Percentiles rank a stretch among this genome's conserved stretches.
phyloP scores from a whole-genome alignment of 2,888 invertebrate genomes.

The Dicyrtoma fusca region DNA sequence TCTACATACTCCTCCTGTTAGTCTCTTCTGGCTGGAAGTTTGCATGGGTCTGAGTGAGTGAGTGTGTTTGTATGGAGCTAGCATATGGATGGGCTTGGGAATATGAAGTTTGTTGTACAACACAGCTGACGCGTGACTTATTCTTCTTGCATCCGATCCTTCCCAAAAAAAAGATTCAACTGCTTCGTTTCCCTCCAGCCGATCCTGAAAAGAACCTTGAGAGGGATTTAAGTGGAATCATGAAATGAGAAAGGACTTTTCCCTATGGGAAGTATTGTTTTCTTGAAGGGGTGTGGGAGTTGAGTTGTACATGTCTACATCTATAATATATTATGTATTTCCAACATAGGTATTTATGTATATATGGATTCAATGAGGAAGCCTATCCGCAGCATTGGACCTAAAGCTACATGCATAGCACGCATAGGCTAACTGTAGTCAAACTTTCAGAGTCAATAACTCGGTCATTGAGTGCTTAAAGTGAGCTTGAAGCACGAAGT shows the following conservation, averaged over 20 bases:
- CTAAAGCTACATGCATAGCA: no score
- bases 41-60: no score
- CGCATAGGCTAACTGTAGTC: conserved; percentile 1
- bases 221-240: conserved; percentile 30
- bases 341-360: not conserved
- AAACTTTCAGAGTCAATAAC: conserved; percentile 30
- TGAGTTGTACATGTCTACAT: not conserved
- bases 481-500: not conserved
- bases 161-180: conserved; percentile 32
- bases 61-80: no score
- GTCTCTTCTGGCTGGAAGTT: no score
- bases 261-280: conserved; percentile 19
- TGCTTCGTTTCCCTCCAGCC: conserved; percentile 24
- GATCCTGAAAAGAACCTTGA: conserved; percentile 21
- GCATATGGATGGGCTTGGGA: not conserved
- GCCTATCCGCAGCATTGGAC: not conserved
- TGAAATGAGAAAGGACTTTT: conserved; percentile 30
- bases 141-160: conserved; percentile 26
- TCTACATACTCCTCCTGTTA: no score
- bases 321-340: no score
- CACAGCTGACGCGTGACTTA: conserved; percentile 40
- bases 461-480: conserved; percentile 28
- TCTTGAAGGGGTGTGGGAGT: conserved; percentile 12
- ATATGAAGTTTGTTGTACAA: conserved; percentile 28
- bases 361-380: no score